Evolutionary conservation across 2,797 vertebrate species (phyloP).

Genomic region (Sebastes reedi): DNA sequence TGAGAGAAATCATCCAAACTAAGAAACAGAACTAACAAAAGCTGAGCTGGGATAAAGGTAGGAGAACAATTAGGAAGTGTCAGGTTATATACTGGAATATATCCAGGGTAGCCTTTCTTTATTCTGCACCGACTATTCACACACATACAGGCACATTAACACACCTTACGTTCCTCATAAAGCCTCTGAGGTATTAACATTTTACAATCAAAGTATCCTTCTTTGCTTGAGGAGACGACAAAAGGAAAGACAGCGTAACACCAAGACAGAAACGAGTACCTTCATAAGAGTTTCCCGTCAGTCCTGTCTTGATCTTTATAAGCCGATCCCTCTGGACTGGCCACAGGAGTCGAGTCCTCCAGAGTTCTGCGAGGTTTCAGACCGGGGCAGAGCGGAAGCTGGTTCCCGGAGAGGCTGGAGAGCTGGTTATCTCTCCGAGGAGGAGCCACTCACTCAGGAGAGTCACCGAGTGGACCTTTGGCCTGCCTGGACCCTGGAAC

Average conservation of each 20-base stretch:
- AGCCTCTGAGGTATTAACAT: neutral
- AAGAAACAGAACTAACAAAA: neutral
- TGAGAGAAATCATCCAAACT: neutral
- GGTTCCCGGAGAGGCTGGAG: slow-evolving; percentile 16
- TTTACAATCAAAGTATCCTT: neutral
- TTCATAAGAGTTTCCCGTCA: slow-evolving; percentile 28
- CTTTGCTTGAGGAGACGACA: neutral
- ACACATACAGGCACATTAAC: neutral
- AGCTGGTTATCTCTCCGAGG: slow-evolving; percentile 54
- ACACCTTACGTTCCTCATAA: neutral
- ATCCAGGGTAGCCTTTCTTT: neutral
- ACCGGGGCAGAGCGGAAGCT: slow-evolving; percentile 14
- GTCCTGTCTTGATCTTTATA: neutral
- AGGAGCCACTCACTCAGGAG: slow-evolving; percentile 39
- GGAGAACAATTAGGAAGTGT: neutral
- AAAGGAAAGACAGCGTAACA: neutral
- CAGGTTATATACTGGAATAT: slow-evolving; percentile 10
- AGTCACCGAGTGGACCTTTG: slow-evolving; percentile 65
- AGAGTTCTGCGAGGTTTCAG: slow-evolving; percentile 26
- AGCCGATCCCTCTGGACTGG: slow-evolving; percentile 27
- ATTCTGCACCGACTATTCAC: neutral
- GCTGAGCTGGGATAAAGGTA: neutral
- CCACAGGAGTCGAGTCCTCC: slow-evolving; percentile 12
- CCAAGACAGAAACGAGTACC: slow-evolving; percentile 36
- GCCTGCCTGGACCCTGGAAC: slow-evolving; percentile 57